A percentile compares a stretch with the other conserved stretches of the same genome.
These are phyloP conservation scores for Heterodera carotae DNA, from an alignment of 1,140 invertebrate species.

Conservation along the genomic window DNA sequence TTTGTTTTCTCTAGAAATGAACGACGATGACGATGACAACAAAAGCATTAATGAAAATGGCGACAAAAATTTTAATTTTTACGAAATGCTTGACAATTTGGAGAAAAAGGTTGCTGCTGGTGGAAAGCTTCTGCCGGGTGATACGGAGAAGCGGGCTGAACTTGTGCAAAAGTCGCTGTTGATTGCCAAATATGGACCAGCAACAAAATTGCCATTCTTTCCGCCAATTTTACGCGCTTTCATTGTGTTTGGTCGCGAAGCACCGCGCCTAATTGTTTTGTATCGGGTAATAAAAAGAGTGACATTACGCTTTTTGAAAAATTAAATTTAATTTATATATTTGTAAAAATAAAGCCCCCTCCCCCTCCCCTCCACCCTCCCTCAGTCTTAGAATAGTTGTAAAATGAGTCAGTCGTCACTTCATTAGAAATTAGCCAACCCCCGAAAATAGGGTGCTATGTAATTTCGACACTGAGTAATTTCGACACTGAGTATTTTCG, in stretches of 20 bases:
- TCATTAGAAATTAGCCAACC: too few relatives aligned
- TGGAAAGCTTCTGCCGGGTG: neutral
- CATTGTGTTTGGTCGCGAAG: neutral
- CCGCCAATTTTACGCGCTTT: neutral
- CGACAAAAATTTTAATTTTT: constrained; percentile 1
- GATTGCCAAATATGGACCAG: neutral
- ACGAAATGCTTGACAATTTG: neutral
- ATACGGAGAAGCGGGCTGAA: neutral
- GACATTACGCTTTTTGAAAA: neutral
- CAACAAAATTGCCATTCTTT: too few relatives aligned
- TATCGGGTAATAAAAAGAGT: constrained; percentile 1
- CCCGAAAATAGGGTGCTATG: too few relatives aligned
- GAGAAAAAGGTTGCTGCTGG: neutral
- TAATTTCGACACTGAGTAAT: too few relatives aligned
- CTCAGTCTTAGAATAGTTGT: too few relatives aligned
- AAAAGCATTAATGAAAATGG: neutral
- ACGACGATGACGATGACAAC: too few relatives aligned
- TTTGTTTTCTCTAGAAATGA: too few relatives aligned
- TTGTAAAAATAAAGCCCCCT: neutral
- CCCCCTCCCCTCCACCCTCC: too few relatives aligned
- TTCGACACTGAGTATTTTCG: too few relatives aligned
- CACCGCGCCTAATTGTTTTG: neutral
- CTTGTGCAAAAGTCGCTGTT: neutral
- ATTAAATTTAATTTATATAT: neutral
- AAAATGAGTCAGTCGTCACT: too few relatives aligned